Evolutionary conservation across 2,888 invertebrate genomes (phyloP), one percentile per base, ranked within the genome.

Genomic region (Corbicula japonica): DNA sequence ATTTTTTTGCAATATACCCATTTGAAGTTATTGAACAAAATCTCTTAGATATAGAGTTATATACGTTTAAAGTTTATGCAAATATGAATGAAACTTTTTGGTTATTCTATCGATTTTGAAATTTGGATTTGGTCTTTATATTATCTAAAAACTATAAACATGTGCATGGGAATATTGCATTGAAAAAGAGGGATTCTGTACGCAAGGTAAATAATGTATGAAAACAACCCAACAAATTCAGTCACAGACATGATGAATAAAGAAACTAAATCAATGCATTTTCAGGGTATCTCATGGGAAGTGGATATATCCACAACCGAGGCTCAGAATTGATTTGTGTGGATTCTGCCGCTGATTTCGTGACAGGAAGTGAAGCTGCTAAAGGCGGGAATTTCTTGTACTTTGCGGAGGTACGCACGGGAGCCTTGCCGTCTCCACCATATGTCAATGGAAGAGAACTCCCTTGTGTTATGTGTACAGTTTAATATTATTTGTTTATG

Each of bases 281-380:
- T 68, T 23, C 68, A 69, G 69, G 69, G 10, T 69, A 58, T 26
- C 35, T 69, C 15, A 69, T 69, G 69, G 69, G 69, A 46, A 69
- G 69, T 58, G 44, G 46, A 0, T 69, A 69, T n/a, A 18, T 60
- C 23, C 69, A 69, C 12, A 69, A 21, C 21, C 56, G 52, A 41
- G 58, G 38, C 15, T 58, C 56, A 8, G 58, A 69, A 48, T 23
- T 69, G 4, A 32, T 69, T 15, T 69, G 69, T 58, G 58, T 69
- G 15, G 69, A 69, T 48, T 58, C 46, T 48, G 52, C 26, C 12
- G 52, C 69, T 21, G 69, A 69, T 12, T 46, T 52, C 23, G 56
- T 58, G 34, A 21, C 69, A 26, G 30, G 34, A 26, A 32, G 58
- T 46, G 48, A 48, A 15, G 21, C 23, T 15, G 32, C 12, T 21